Percentiles rank a stretch among this genome's conserved stretches.
Conservation (phyloP, 1,140 invertebrate genomes). For the Leptopilina boulardi region DNA sequence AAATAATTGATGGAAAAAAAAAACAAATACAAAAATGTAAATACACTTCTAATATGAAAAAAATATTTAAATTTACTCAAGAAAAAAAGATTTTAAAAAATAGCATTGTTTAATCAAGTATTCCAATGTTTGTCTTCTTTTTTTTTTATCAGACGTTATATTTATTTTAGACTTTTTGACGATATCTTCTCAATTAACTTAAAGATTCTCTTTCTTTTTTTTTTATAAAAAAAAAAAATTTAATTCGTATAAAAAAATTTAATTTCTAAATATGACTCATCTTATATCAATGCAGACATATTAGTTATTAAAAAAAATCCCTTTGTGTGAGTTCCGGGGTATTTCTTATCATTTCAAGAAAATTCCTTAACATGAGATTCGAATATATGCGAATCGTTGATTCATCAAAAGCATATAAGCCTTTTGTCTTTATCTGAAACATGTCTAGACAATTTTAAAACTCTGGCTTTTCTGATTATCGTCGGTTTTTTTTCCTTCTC, state of each 20-base stretch:
- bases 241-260: not conserved
- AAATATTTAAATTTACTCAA: not conserved
- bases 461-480: constrained; percentile 10
- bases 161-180: not conserved
- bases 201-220: not conserved
- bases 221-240: not conserved
- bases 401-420: constrained; percentile 10
- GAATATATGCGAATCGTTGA: not conserved
- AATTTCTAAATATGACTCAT: not conserved
- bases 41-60: not conserved
- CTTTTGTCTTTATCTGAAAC: constrained; percentile 7
- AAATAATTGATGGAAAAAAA: too few species aligned
- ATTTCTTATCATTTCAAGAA: not conserved
- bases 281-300: not conserved
- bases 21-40: too few species aligned
- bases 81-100: not conserved
- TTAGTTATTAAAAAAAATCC: not conserved
- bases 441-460: constrained; percentile 18
- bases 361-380: not conserved
- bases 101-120: not conserved
- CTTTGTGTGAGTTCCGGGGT: not conserved
- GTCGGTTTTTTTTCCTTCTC: not conserved
- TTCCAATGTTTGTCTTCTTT: not conserved
- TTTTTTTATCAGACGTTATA: not conserved
- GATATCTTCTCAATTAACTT: not conserved